Evolutionary conservation across 1,140 invertebrate species (phyloP).

Genomic region (Megathymus violae): DNA sequence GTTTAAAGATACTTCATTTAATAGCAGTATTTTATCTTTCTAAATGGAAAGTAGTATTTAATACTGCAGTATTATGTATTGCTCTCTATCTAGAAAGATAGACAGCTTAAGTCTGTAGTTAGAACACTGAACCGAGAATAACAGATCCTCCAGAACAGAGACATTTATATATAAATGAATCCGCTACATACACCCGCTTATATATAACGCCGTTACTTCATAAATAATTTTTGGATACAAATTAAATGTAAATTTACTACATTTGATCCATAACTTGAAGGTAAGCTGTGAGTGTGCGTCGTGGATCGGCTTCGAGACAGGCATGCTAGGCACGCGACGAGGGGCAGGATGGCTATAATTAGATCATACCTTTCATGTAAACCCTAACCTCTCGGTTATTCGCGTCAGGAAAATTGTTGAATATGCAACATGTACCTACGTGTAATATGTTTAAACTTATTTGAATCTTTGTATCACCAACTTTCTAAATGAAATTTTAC

Average conservation of each 20-base stretch:
- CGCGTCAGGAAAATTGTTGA: constrained; percentile 32
- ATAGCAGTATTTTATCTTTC: too few relatives aligned
- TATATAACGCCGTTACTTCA: too few relatives aligned
- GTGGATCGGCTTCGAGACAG: constrained; percentile 42
- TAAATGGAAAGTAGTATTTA: too few relatives aligned
- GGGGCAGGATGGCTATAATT: constrained; percentile 64
- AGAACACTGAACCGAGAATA: too few relatives aligned
- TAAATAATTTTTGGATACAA: too few relatives aligned
- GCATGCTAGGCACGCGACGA: constrained; percentile 62
- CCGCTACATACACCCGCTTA: not conserved
- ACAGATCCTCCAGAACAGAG: not conserved
- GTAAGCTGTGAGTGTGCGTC: constrained; percentile 17
- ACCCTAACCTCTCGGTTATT: constrained; percentile 37
- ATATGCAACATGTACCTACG: constrained; percentile 21
- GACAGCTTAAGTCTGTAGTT: not conserved
- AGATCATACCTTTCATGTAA: constrained; percentile 54
- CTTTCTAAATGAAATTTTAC: constrained; percentile 36
- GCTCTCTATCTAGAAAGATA: not conserved
- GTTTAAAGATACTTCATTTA: too few relatives aligned
- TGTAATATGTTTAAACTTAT: constrained; percentile 23
- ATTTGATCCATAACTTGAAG: constrained; percentile 10
- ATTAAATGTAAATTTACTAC: too few relatives aligned
- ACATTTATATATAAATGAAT: not conserved
- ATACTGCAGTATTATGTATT: too few relatives aligned
- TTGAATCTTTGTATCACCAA: constrained; percentile 28